Conservation (phyloP, 2,888 invertebrate genomes). For the Physocephala rufipes region DNA sequence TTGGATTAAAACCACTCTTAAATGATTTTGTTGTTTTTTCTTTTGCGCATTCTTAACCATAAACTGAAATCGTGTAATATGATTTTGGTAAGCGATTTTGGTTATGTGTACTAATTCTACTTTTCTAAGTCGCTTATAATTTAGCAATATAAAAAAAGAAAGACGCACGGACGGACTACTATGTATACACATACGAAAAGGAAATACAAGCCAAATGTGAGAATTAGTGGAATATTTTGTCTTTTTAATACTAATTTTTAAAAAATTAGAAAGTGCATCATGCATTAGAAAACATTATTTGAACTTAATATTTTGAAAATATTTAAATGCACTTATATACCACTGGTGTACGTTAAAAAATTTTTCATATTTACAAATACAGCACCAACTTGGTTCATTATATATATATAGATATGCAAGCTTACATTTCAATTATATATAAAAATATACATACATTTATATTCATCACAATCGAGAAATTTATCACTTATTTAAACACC, state of each 20-base stretch:
- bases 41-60: background rate
- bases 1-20: conserved; percentile 13
- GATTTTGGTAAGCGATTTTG: conserved; percentile 15
- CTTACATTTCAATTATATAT: background rate
- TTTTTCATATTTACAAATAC: no score
- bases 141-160: conserved; percentile 38
- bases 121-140: conserved; percentile 29
- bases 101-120: conserved; percentile 12
- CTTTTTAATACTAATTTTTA: background rate
- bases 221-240: conserved; percentile 29
- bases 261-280: background rate
- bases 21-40: background rate
- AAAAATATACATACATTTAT: background rate
- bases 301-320: background rate
- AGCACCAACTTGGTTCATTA: background rate
- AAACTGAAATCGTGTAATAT: background rate
- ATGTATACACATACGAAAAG: conserved; percentile 16
- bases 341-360: background rate
- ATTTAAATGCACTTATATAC: background rate
- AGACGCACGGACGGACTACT: background rate
- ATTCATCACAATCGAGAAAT: background rate
- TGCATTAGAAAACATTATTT: background rate
- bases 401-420: background rate
- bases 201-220: background rate
- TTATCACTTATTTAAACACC: no score